Base-by-base conservation (phyloP, 2,113 vertebrate genomes). In the Salvelinus fontinalis region DNA sequence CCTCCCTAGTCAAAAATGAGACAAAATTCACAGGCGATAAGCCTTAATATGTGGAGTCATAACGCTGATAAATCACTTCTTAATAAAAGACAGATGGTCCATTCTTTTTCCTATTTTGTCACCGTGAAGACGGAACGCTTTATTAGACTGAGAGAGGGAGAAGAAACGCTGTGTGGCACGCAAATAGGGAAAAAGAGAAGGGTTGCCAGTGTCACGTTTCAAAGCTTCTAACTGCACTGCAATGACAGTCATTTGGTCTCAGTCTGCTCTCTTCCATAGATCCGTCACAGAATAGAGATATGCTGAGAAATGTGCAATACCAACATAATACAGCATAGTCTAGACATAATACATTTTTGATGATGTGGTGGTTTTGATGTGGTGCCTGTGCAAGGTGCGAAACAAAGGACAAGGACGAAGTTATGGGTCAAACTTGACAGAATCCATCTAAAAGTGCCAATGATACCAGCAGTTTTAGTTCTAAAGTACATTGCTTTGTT, bases 41-140 rank as follows among this genome's bases (percentile, higher is more conserved):
- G 88, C 84, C 84, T 80, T 85, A 84, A 87, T 92, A 90, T 86
- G 85, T 22, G 49, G 71, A 87, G 93, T 92, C 86, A 91, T 74
- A 84, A 22, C 27, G 76, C 85, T 83, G 88, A 92, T 94, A 93
- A 92, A 93, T 94, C 92, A 92, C 83, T n/a, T 76, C 87, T 89
- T 93, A 89, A 93, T 91, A 86, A 91, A 90, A 90, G 92, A 86
- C 91, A 92, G 87, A 87, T 93, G 90, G 64, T 75, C 48, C 48
- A 34, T 68, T 70, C 29, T 70, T 54, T 20, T 34, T 44, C n/a
- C 31, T 26, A 62, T 75, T 39, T 73, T 74, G 70, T 68, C 67
- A 14, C n/a, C 71, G 26, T 20, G 20, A 59, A 57, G 44, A 70
- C 20, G 16, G 31, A 29, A 54, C 51, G 39, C 67, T 68, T 68